A percentile compares a stretch with the other conserved stretches of the same genome.
phyloP scores from a whole-genome alignment of 2,797 vertebrate genomes.

The Poecilia gillii region DNA sequence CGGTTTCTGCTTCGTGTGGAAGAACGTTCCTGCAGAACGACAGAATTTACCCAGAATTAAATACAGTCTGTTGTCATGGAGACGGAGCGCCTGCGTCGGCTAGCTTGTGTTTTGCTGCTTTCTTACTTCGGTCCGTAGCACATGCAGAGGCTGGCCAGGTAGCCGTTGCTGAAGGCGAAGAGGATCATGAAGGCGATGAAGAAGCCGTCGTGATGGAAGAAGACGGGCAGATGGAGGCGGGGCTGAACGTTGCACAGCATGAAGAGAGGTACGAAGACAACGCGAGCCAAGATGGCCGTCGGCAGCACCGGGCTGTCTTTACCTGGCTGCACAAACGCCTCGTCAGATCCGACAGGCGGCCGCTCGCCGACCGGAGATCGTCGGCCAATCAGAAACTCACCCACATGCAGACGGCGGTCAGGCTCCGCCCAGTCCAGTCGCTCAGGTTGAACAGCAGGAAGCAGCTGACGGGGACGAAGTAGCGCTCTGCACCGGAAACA shows the following conservation, averaged over 20 bases:
- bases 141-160: slow-evolving; percentile 95
- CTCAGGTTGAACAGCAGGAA: slow-evolving; percentile 92
- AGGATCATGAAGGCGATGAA: slow-evolving; percentile 88
- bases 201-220: slow-evolving; percentile 86
- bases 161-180: slow-evolving; percentile 91
- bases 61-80: background rate
- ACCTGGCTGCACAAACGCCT: slow-evolving; percentile 70
- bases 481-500: slow-evolving; percentile 59
- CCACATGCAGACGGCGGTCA: slow-evolving; percentile 88
- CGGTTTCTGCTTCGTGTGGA: slow-evolving; percentile 88
- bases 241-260: slow-evolving; percentile 90
- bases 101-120: background rate
- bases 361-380: background rate
- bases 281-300: slow-evolving; percentile 73
- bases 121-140: slow-evolving; percentile 93
- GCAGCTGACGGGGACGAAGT: slow-evolving; percentile 90
- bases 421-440: slow-evolving; percentile 92
- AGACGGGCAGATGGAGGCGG: slow-evolving; percentile 71
- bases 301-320: slow-evolving; percentile 86
- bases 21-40: slow-evolving; percentile 81
- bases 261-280: slow-evolving; percentile 88
- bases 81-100: background rate
- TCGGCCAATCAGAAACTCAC: slow-evolving; percentile 75
- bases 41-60: background rate
- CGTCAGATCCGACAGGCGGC: too few relatives aligned